Percentiles rank a stretch among this genome's conserved stretches.
These are phyloP conservation scores for Prunella himalayana DNA, from an alignment of 2,113 vertebrate genomes.

Conservation along the genomic window DNA sequence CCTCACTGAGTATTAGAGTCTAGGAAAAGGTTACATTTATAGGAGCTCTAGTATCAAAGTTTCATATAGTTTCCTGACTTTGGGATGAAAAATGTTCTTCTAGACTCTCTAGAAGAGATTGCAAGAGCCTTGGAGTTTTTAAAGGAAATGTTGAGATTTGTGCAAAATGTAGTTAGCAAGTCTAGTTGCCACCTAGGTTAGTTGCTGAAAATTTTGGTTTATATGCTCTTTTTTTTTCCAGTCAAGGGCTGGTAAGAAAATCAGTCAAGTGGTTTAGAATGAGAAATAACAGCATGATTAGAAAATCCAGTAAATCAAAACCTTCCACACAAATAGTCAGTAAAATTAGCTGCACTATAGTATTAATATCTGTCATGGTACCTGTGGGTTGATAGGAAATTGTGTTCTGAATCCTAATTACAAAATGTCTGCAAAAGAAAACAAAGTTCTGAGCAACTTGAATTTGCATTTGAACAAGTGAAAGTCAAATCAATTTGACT, in stretches of 20 bases:
- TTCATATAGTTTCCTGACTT: neutral
- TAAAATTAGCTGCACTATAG: neutral
- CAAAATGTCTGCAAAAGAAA: neutral
- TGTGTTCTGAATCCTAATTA: neutral
- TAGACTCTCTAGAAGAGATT: neutral
- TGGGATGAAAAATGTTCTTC: neutral
- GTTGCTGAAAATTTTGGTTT: neutral
- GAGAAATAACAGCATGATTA: neutral
- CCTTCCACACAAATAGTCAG: neutral
- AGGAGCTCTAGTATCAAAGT: neutral
- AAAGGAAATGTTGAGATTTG: neutral
- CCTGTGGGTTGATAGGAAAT: neutral
- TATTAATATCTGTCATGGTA: neutral
- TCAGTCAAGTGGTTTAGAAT: neutral
- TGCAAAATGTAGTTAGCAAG: neutral
- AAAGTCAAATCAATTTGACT: slow-evolving; percentile 43
- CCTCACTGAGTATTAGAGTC: neutral
- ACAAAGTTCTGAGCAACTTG: neutral
- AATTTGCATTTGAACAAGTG: neutral
- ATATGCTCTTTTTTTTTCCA: neutral
- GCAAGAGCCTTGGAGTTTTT: neutral
- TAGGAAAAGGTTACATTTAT: neutral
- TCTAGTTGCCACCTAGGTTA: neutral
- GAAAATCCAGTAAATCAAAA: neutral
- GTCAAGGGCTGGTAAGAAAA: neutral